phyloP scores from a whole-genome alignment of 1,140 invertebrate genomes.

The Teleogryllus occipitalis region DNA sequence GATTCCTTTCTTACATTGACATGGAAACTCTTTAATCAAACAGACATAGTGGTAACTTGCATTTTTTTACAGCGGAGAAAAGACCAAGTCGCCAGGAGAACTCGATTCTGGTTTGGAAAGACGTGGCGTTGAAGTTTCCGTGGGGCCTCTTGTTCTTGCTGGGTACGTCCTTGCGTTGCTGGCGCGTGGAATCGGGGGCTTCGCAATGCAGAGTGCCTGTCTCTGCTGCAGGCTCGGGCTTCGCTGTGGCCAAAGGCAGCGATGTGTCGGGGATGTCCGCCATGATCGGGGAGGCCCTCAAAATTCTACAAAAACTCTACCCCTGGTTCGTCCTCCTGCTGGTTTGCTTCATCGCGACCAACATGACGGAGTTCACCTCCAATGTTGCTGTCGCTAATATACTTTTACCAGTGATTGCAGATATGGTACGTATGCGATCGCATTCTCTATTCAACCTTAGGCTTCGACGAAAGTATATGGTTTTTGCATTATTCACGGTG shows the following conservation, averaged over 20 bases:
- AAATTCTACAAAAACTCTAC: conserved; percentile 2
- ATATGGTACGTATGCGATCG: conserved; percentile 32
- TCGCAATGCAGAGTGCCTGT: too few species aligned
- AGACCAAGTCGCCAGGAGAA: neutral
- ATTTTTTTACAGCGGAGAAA: neutral
- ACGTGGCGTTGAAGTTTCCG: neutral
- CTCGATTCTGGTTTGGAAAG: neutral
- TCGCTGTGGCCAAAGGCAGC: conserved; percentile 44
- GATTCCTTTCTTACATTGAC: too few species aligned
- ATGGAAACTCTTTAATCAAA: too few species aligned
- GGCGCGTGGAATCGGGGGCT: too few species aligned
- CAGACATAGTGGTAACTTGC: too few species aligned
- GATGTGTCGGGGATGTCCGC: conserved; percentile 38
- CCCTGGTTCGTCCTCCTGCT: neutral
- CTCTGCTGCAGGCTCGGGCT: conserved; percentile 40
- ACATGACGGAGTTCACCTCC: conserved; percentile 41
- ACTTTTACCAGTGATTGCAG: conserved; percentile 39
- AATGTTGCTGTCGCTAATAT: conserved; percentile 44
- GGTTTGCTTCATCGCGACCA: conserved; percentile 30
- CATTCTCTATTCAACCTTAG: too few species aligned
- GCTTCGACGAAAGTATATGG: too few species aligned
- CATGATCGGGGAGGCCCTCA: conserved; percentile 35
- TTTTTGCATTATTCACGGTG: too few species aligned
- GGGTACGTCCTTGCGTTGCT: neutral
- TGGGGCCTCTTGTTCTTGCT: neutral